phyloP scores from a whole-genome alignment of 2,797 vertebrate species.

The Micropoecilia bifurca region DNA sequence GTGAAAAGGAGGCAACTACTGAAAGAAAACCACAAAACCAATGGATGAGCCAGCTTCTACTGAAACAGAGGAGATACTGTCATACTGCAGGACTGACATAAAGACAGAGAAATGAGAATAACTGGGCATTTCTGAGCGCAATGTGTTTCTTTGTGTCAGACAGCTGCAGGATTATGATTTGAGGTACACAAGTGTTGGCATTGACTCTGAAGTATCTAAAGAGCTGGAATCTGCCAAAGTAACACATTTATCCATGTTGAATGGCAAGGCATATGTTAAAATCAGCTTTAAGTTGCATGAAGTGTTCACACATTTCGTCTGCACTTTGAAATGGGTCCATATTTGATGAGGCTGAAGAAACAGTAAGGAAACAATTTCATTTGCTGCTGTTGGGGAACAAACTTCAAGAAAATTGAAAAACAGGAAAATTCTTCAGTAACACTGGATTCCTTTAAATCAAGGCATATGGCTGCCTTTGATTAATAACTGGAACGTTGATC shows the following conservation, averaged over 20 bases:
- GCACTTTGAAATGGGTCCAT: not conserved
- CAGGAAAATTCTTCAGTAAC: too few relatives aligned
- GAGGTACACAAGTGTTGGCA: not conserved
- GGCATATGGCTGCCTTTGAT: too few relatives aligned
- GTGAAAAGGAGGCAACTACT: not conserved
- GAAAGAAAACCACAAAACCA: not conserved
- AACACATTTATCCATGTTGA: not conserved
- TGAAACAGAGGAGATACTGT: not conserved
- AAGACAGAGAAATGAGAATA: not conserved
- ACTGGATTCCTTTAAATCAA: too few relatives aligned
- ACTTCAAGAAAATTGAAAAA: too few relatives aligned
- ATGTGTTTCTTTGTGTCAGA: not conserved
- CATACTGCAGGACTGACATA: not conserved
- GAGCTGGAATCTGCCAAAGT: not conserved
- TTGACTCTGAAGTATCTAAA: not conserved
- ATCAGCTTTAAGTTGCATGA: not conserved
- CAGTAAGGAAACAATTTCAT: slow-evolving; percentile 28
- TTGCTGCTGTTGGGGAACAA: slow-evolving; percentile 27
- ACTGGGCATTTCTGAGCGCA: not conserved
- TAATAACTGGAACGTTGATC: too few relatives aligned
- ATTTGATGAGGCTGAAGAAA: not conserved
- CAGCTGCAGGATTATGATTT: not conserved
- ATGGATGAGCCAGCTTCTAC: not conserved
- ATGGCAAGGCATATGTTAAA: not conserved
- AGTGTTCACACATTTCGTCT: not conserved